A percentile compares a stretch with the other conserved stretches of the same genome.
phyloP scores from a whole-genome alignment of 2,113 vertebrate genomes.

The Suncus etruscus region DNA sequence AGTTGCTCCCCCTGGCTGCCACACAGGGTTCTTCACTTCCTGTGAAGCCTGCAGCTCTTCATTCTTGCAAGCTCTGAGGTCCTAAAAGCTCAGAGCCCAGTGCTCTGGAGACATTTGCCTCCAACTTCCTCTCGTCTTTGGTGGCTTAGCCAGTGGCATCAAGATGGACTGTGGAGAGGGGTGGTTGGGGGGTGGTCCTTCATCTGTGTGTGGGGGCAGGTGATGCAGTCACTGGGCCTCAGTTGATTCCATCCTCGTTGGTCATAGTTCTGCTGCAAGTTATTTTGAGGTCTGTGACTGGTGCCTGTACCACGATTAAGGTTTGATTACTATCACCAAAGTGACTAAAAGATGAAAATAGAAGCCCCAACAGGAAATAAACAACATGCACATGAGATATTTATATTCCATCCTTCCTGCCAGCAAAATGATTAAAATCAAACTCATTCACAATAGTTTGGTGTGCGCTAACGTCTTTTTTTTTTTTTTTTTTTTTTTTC shows the following conservation, averaged over 20 bases:
- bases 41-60: not conserved
- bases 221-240: slow-evolving; percentile 72
- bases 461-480: slow-evolving; percentile 56
- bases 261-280: slow-evolving; percentile 47
- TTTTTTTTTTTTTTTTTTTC: slow-evolving; percentile 48
- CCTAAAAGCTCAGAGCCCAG: not conserved
- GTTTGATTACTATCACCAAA: slow-evolving; percentile 67
- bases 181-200: no score
- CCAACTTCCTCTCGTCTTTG: not conserved
- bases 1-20: no score
- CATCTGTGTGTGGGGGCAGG: not conserved
- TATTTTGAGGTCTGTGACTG: slow-evolving; percentile 77
- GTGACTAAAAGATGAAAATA: slow-evolving; percentile 74
- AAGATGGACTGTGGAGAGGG: not conserved
- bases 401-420: slow-evolving; percentile 65
- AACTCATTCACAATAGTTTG: slow-evolving; percentile 75
- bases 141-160: not conserved
- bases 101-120: not conserved
- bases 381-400: slow-evolving; percentile 76
- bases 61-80: not conserved
- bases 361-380: slow-evolving; percentile 82
- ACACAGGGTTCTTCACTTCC: not conserved
- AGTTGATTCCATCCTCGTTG: slow-evolving; percentile 67
- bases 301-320: slow-evolving; percentile 66
- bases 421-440: slow-evolving; percentile 75